Evolutionary conservation across 2,888 invertebrate species (phyloP).

Genomic region (Coecobrya sp.): DNA sequence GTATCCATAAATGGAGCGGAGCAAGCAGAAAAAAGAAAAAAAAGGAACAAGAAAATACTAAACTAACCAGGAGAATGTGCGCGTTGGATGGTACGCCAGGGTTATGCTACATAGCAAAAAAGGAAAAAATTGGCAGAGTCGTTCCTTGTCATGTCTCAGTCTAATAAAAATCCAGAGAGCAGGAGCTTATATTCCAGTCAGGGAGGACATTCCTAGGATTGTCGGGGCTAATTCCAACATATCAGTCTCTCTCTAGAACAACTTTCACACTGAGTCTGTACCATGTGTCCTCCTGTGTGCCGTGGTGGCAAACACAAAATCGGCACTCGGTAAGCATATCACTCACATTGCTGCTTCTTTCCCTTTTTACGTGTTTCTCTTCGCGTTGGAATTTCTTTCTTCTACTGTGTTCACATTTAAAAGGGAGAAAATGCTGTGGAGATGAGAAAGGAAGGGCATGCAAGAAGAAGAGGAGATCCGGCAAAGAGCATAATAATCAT

Average conservation of each 20-base stretch:
- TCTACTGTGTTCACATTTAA: conserved; percentile 37
- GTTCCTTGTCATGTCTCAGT: conserved; percentile 82
- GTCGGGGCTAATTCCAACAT: conserved; percentile 81
- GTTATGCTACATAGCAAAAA: conserved; percentile 33
- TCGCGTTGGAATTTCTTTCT: not conserved
- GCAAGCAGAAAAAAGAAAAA: conserved; percentile 13
- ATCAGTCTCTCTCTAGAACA: conserved; percentile 75
- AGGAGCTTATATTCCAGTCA: conserved; percentile 78
- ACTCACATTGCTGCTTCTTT: conserved; percentile 55
- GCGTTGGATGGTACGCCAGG: not conserved
- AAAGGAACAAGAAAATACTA: conserved; percentile 11
- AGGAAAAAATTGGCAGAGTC: conserved; percentile 83
- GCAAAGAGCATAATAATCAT: conserved; percentile 40
- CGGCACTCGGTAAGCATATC: conserved; percentile 62
- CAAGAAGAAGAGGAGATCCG: not conserved
- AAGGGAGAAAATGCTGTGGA: conserved; percentile 44
- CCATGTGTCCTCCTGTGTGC: not conserved
- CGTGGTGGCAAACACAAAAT: conserved; percentile 63
- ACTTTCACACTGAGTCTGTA: conserved; percentile 68
- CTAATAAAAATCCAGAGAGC: conserved; percentile 81
- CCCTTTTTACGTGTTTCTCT: not conserved
- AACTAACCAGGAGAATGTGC: not conserved
- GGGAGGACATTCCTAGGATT: conserved; percentile 82
- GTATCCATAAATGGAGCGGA: conserved; percentile 68
- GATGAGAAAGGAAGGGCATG: conserved; percentile 1